Conservation (phyloP, 2,888 invertebrate species). For the Drosophila paranaensis region DNA sequence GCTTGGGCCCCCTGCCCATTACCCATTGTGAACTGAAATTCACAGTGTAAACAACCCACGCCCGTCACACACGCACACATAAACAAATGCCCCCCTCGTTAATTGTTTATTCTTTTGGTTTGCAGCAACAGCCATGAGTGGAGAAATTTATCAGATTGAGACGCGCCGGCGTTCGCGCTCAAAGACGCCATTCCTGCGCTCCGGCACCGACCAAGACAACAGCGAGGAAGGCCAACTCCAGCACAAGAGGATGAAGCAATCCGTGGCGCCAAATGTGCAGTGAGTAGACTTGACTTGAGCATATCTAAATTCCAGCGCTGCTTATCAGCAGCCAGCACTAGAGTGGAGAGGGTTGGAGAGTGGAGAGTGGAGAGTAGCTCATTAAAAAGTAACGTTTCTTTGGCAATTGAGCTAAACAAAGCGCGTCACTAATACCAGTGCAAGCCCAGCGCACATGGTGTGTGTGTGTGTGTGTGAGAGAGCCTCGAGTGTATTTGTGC, state of each 20-base stretch:
- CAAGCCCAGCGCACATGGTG: conserved; percentile 21
- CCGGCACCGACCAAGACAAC: conserved; percentile 87
- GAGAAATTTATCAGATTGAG: conserved; percentile 84
- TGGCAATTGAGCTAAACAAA: conserved; percentile 20
- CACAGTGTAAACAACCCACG: conserved; percentile 68
- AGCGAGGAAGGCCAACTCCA: conserved; percentile 86
- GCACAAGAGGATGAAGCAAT: conserved; percentile 83
- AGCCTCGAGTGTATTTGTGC: conserved; percentile 8
- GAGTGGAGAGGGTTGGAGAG: background rate
- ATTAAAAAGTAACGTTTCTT: conserved; percentile 26
- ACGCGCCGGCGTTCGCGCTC: conserved; percentile 90
- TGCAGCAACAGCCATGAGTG: conserved; percentile 73
- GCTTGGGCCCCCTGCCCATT: conserved; percentile 12
- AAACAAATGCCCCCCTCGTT: conserved; percentile 1
- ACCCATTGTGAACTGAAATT: conserved; percentile 21
- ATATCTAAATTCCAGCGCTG: background rate
- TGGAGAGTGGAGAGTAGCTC: background rate
- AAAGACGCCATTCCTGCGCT: conserved; percentile 88
- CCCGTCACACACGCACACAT: conserved; percentile 33
- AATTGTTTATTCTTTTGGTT: conserved; percentile 34
- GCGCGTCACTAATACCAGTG: conserved; percentile 15
- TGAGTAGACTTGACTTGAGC: conserved; percentile 66
- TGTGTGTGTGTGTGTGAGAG: background rate
- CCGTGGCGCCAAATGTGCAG: conserved; percentile 78
- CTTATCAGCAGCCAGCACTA: conserved; percentile 4